phyloP scores from a whole-genome alignment of 2,797 vertebrate species.

The Girardinus metallicus region DNA sequence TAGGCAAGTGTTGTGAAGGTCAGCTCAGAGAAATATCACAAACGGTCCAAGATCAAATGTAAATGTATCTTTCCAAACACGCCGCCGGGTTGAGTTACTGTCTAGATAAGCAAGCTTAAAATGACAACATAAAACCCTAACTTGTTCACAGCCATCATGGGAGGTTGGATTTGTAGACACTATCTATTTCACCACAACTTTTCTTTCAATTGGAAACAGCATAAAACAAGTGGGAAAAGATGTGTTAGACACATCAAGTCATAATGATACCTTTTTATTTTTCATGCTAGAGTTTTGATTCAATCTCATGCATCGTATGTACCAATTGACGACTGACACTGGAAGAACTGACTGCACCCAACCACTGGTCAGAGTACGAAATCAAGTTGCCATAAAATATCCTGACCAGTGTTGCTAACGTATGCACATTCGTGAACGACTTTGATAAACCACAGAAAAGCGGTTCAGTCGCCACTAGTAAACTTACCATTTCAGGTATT shows the following conservation, averaged over 20 bases:
- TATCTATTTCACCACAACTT: not conserved
- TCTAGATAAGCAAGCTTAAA: slow-evolving; percentile 11
- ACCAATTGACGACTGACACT: not conserved
- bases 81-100: slow-evolving; percentile 5
- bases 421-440: not conserved
- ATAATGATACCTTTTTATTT: not conserved
- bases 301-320: not conserved
- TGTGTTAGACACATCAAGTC: not conserved
- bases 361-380: not conserved
- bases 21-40: slow-evolving; percentile 25
- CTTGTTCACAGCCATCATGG: not conserved
- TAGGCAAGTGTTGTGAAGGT: slow-evolving; percentile 46
- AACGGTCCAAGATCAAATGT: slow-evolving; percentile 21
- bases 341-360: not conserved
- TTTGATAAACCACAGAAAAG: not conserved
- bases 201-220: not conserved
- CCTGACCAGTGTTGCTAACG: not conserved
- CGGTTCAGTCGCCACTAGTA: not conserved
- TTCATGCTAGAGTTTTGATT: not conserved
- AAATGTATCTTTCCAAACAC: slow-evolving; percentile 25
- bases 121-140: not conserved
- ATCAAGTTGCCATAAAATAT: not conserved
- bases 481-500: not conserved
- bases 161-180: not conserved
- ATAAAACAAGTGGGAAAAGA: not conserved